Conservation (phyloP, 2,113 vertebrate species). For the Myotis davidii region DNA sequence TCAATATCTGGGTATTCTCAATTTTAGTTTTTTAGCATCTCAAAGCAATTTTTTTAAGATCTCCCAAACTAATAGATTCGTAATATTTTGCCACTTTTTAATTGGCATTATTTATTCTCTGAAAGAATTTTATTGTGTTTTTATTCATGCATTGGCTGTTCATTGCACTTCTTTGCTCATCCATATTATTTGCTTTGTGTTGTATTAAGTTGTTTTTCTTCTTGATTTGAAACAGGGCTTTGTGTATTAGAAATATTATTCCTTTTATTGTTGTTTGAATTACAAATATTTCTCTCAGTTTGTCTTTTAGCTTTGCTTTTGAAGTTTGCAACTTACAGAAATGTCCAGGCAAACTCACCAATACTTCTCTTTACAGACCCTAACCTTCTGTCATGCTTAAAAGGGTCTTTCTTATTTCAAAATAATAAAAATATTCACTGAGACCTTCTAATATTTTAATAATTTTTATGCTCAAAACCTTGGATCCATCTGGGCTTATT, state of each 20-base stretch:
- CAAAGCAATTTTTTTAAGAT: background rate
- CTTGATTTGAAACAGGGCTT: conserved; percentile 25
- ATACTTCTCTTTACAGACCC: background rate
- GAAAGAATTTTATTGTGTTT: conserved; percentile 28
- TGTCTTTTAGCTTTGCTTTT: conserved; percentile 40
- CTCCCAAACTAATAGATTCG: background rate
- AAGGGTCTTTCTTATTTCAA: conserved; percentile 31
- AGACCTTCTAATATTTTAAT: conserved; percentile 10
- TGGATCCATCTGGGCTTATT: background rate
- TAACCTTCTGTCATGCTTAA: background rate
- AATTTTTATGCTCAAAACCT: conserved; percentile 26
- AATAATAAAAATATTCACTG: conserved; percentile 14
- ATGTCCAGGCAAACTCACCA: background rate
- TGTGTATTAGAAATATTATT: background rate
- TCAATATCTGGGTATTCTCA: background rate
- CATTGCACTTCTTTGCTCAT: background rate
- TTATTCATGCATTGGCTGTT: background rate
- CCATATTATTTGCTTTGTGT: background rate
- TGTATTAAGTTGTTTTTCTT: background rate
- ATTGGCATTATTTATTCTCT: conserved; percentile 19
- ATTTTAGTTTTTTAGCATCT: background rate
- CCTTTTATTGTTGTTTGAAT: conserved; percentile 1
- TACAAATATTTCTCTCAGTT: conserved; percentile 34
- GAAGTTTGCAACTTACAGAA: background rate
- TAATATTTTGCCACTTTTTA: background rate